Conservation (phyloP, 2,797 vertebrate genomes). For the Hozukius guyotensis region DNA sequence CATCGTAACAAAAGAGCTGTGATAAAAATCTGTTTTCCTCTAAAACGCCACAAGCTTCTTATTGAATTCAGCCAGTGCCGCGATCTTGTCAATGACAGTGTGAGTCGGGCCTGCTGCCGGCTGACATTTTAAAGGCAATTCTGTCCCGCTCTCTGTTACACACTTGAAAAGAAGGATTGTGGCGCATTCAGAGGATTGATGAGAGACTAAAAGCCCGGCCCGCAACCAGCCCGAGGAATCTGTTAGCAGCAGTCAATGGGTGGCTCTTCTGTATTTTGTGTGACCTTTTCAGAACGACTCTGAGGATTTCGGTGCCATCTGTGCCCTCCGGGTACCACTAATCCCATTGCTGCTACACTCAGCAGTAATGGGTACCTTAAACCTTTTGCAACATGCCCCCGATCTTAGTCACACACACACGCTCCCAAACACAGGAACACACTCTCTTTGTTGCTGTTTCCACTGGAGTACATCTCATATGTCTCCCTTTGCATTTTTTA, state of each 20-base stretch:
- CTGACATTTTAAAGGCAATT: slow-evolving; percentile 62
- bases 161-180: slow-evolving; percentile 49
- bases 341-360: slow-evolving; percentile 73
- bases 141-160: slow-evolving; percentile 33
- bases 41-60: slow-evolving; percentile 19
- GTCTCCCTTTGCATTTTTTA: slow-evolving; percentile 25
- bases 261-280: slow-evolving; percentile 58
- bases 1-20: slow-evolving; percentile 53
- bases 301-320: slow-evolving; percentile 77
- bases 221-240: slow-evolving; percentile 36
- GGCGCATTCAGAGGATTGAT: slow-evolving; percentile 53
- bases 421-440: not conserved
- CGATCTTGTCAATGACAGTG: slow-evolving; percentile 42
- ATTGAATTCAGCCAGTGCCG: slow-evolving; percentile 38
- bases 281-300: slow-evolving; percentile 76
- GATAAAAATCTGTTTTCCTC: slow-evolving; percentile 51
- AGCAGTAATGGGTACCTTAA: slow-evolving; percentile 72
- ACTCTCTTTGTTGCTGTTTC: slow-evolving; percentile 34
- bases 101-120: slow-evolving; percentile 23
- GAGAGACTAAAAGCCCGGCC: slow-evolving; percentile 40
- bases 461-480: slow-evolving; percentile 16
- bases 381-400: slow-evolving; percentile 57
- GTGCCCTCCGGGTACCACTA: slow-evolving; percentile 75
- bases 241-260: slow-evolving; percentile 46
- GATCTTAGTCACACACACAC: slow-evolving; percentile 33